These are phyloP conservation scores for Diaperis boleti DNA, from an alignment of 2,888 invertebrate species.

Conservation along the genomic window DNA sequence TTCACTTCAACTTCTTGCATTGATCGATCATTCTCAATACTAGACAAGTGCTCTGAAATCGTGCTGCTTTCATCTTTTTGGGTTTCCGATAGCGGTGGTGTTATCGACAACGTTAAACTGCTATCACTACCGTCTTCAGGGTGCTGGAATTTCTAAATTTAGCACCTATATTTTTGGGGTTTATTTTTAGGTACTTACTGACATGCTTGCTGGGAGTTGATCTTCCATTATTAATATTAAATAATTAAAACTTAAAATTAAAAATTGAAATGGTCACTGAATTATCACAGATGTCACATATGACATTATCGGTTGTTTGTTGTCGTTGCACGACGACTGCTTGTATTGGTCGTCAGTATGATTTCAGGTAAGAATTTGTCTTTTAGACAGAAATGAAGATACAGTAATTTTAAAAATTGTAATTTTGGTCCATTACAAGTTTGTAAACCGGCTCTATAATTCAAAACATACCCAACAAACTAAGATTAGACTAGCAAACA, in stretches of 20 bases:
- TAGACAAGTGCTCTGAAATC: constrained; percentile 49
- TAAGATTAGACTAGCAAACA: neutral
- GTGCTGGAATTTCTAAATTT: constrained; percentile 27
- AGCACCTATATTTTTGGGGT: constrained; percentile 21
- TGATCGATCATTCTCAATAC: constrained; percentile 64
- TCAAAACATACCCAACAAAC: neutral
- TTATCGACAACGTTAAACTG: constrained; percentile 36
- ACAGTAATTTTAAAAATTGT: too few species aligned
- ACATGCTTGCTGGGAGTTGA: neutral
- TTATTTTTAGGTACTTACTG: constrained; percentile 30
- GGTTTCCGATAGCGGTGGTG: constrained; percentile 31
- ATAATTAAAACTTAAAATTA: constrained; percentile 10
- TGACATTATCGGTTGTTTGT: constrained; percentile 26
- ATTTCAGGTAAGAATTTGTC: neutral
- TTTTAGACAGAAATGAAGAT: neutral
- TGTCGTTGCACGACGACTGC: constrained; percentile 11
- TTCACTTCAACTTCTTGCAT: constrained; percentile 61
- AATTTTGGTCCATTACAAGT: neutral
- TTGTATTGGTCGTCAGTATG: neutral
- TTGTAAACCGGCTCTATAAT: too few species aligned
- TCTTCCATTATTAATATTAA: constrained; percentile 10
- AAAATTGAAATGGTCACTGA: constrained; percentile 13
- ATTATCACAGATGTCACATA: constrained; percentile 28
- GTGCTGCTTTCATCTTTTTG: constrained; percentile 35
- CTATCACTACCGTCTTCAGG: constrained; percentile 30